Evolutionary conservation across 92 coral and sea anemone genomes (phyloP).

Genomic region (Epizoanthus scotinus): DNA sequence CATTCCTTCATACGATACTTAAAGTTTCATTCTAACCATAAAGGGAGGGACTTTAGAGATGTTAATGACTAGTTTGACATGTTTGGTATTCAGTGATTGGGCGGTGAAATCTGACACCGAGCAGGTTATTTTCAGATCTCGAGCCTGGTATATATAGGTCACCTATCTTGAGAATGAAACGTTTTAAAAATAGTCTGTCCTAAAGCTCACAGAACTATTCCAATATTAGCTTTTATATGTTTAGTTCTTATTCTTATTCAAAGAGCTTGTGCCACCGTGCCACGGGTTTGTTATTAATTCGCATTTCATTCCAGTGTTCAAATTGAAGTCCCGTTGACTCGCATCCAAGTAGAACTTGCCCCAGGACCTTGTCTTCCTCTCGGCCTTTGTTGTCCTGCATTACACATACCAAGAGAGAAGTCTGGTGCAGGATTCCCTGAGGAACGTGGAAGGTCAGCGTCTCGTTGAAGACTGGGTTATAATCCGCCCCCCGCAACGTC

Average conservation of each 20-base stretch:
- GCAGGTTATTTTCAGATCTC: too few relatives aligned
- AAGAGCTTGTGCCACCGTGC: constrained; percentile 94
- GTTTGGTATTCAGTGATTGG: too few relatives aligned
- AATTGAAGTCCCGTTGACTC: constrained; percentile 86
- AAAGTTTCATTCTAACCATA: too few relatives aligned
- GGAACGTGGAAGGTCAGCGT: constrained; percentile 92
- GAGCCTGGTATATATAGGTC: too few relatives aligned
- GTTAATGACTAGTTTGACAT: too few relatives aligned
- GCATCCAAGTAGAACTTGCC: constrained; percentile 88
- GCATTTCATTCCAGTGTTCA: constrained; percentile 98
- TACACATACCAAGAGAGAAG: constrained; percentile 72
- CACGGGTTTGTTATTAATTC: constrained; percentile 84
- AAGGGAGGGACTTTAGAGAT: too few relatives aligned
- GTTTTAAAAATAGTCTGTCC: too few relatives aligned
- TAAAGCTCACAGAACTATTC: background rate
- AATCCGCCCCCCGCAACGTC: constrained; percentile 44
- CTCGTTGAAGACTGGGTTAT: constrained; percentile 88
- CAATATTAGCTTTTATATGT: too few relatives aligned
- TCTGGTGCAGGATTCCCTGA: constrained; percentile 82
- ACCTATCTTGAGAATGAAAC: too few relatives aligned
- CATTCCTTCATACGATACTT: too few relatives aligned
- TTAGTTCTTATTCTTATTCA: constrained; percentile 10
- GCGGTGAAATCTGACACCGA: too few relatives aligned
- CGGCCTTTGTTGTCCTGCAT: constrained; percentile 56
- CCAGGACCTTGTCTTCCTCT: constrained; percentile 61